Conservation (phyloP, 1,140 invertebrate genomes). For the Eumeta japonica region DNA sequence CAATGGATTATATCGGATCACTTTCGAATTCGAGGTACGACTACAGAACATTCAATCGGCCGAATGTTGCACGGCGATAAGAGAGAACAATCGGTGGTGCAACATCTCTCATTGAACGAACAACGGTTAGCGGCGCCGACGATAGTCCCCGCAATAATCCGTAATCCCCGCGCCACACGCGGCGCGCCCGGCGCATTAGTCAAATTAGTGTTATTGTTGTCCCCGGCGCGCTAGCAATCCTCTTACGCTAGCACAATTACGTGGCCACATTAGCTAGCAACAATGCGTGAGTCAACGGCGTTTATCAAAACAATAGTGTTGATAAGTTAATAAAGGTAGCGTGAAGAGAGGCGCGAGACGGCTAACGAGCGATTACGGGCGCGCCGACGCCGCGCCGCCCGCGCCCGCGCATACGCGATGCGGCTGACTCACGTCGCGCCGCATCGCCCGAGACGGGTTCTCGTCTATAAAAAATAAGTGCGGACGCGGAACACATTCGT, state of each 20-base stretch:
- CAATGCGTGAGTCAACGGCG: constrained; percentile 51
- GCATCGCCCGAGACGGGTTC: too few species aligned
- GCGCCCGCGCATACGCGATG: too few species aligned
- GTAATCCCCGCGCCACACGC: constrained; percentile 54
- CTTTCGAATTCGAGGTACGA: too few species aligned
- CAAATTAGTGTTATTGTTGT: constrained; percentile 56
- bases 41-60: too few species aligned
- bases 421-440: too few species aligned
- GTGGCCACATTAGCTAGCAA: constrained; percentile 33
- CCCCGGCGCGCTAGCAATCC: constrained; percentile 22
- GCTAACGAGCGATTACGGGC: constrained; percentile 32
- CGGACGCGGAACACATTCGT: not conserved
- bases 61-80: not conserved
- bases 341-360: constrained; percentile 30
- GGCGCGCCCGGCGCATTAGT: constrained; percentile 53
- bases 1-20: too few species aligned
- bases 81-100: constrained; percentile 43
- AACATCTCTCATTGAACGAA: constrained; percentile 35
- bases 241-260: constrained; percentile 50
- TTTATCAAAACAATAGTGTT: constrained; percentile 57
- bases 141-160: constrained; percentile 26
- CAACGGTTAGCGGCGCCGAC: constrained; percentile 22
- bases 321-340: constrained; percentile 50
- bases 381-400: constrained; percentile 10
- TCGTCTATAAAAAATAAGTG: not conserved